phyloP scores from a whole-genome alignment of 2,888 invertebrate genomes.

The Platycheirus albimanus region DNA sequence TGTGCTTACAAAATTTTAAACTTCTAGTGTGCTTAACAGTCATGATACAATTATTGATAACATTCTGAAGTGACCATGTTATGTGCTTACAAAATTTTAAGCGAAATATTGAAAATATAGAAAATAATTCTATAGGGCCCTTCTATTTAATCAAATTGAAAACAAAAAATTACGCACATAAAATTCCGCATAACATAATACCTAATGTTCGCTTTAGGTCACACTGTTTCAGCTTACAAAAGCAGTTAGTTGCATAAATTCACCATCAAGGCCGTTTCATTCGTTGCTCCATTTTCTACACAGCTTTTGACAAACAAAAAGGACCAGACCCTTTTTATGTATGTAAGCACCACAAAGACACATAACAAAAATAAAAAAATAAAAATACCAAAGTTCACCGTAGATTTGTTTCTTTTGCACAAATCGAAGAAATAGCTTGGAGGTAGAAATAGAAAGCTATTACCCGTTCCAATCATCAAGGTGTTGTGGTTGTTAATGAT shows the following conservation, averaged over 20 bases:
- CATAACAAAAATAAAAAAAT: no score
- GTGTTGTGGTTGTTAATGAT: constrained; percentile 47
- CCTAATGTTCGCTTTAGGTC: constrained; percentile 14
- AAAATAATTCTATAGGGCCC: no score
- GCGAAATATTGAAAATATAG: no score
- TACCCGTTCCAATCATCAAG: constrained; percentile 12
- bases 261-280: constrained; percentile 25
- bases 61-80: no score
- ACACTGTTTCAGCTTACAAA: background rate
- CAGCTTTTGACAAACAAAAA: constrained; percentile 3
- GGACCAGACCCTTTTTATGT: background rate
- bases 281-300: background rate
- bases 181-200: no score
- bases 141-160: no score
- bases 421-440: background rate
- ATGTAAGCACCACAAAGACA: constrained; percentile 6
- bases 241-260: constrained; percentile 9
- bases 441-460: constrained; percentile 7
- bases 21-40: no score
- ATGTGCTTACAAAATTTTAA: no score
- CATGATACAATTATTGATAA: no score
- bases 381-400: constrained; percentile 43
- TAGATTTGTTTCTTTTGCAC: constrained; percentile 4
- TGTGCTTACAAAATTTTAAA: constrained; percentile 7
- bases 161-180: no score